phyloP scores from a whole-genome alignment of 2,797 vertebrate genomes.

The Enteromius argenteus region DNA sequence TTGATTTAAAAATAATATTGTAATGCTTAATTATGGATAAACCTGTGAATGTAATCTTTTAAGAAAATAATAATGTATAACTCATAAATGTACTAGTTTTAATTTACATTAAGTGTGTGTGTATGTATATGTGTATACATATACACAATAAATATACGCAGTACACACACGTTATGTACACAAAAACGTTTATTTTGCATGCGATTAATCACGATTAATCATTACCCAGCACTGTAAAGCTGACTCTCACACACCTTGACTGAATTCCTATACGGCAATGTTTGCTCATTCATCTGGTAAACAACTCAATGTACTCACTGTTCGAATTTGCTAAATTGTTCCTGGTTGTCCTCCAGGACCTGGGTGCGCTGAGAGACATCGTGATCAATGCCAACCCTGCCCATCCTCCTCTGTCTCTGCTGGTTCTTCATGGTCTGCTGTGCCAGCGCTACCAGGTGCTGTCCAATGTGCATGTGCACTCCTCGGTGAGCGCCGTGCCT shows the following conservation, averaged over 20 bases:
- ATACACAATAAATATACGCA: no score
- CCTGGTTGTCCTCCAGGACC: constrained; percentile 75
- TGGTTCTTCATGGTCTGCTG: constrained; percentile 90
- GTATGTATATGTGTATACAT: no score
- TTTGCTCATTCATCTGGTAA: not conserved
- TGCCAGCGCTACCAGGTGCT: constrained; percentile 88
- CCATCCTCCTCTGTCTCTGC: constrained; percentile 86
- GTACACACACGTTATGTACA: not conserved
- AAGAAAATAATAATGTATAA: no score
- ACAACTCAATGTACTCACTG: not conserved
- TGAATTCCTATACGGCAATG: not conserved
- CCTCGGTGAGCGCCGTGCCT: constrained; percentile 83
- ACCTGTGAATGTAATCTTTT: no score
- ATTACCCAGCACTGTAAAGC: no score
- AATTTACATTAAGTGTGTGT: not conserved
- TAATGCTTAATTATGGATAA: no score
- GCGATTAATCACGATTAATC: no score
- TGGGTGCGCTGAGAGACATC: constrained; percentile 91
- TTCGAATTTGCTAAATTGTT: not conserved
- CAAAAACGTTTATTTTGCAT: not conserved
- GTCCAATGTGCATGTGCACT: constrained; percentile 90
- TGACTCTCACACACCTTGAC: not conserved
- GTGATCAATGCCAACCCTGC: constrained; percentile 94
- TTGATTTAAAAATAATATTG: no score
- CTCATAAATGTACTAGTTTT: no score